phyloP scores from a whole-genome alignment of 1,140 invertebrate species.

The Drosophila pallidifrons region DNA sequence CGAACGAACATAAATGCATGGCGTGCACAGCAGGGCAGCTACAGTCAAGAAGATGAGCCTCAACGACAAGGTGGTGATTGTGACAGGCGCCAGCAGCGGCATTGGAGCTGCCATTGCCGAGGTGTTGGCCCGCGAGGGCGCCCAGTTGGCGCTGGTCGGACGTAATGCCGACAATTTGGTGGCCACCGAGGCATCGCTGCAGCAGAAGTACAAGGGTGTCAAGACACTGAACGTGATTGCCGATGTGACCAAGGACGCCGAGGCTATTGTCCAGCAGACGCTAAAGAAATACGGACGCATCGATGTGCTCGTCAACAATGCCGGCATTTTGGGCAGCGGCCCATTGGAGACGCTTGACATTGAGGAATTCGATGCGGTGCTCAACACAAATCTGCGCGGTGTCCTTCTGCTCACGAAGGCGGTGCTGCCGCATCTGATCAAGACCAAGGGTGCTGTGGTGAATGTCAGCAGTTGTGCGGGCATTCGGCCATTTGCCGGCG shows the following conservation, averaged over 20 bases:
- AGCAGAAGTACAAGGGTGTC: constrained; percentile 38
- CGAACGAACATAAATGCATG: constrained; percentile 47
- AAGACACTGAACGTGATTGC: constrained; percentile 61
- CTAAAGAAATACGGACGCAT: constrained; percentile 90
- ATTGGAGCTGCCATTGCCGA: constrained; percentile 94
- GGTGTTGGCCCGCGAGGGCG: constrained; percentile 90
- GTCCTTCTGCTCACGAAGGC: constrained; percentile 94
- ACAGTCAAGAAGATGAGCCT: constrained; percentile 74
- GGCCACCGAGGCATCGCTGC: constrained; percentile 86
- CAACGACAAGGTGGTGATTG: constrained; percentile 89
- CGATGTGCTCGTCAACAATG: constrained; percentile 94
- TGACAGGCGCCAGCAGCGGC: constrained; percentile 94
- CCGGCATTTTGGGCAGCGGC: constrained; percentile 90
- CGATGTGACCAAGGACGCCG: constrained; percentile 92
- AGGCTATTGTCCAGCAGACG: constrained; percentile 90
- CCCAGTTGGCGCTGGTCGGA: constrained; percentile 89
- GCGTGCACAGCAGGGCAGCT: neutral
- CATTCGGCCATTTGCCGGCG: constrained; percentile 91
- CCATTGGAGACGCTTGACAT: constrained; percentile 91
- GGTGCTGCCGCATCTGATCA: constrained; percentile 92
- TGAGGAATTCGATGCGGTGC: constrained; percentile 92
- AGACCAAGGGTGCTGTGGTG: constrained; percentile 93
- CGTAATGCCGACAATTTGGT: constrained; percentile 89
- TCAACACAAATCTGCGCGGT: constrained; percentile 94
- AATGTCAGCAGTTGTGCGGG: constrained; percentile 97